These are phyloP conservation scores for Myotis brandtii DNA, from an alignment of 2,113 vertebrate species.

Conservation along the genomic window DNA sequence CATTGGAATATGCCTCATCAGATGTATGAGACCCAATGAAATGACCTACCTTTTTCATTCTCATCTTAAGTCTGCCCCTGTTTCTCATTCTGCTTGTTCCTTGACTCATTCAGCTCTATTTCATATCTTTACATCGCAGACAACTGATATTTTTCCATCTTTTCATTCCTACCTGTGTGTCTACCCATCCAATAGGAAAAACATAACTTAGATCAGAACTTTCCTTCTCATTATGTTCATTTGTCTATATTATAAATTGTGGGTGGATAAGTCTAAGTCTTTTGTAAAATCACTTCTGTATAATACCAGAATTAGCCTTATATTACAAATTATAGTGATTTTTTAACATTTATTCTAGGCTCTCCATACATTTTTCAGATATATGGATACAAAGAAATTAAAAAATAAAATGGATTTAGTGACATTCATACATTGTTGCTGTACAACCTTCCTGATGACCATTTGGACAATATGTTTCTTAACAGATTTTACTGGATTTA, in stretches of 20 bases:
- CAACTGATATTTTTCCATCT: conserved; percentile 18
- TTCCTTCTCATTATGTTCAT: neutral
- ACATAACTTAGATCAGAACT: conserved; percentile 37
- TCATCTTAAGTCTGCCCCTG: neutral
- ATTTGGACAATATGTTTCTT: neutral
- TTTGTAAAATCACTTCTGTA: conserved; percentile 27
- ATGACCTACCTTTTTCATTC: neutral
- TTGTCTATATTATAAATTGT: conserved; percentile 37
- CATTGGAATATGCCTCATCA: neutral
- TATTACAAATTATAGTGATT: conserved; percentile 17
- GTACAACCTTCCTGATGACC: conserved; percentile 21
- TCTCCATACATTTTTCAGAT: conserved; percentile 10
- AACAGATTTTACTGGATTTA: conserved; percentile 36
- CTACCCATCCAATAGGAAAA: conserved; percentile 38
- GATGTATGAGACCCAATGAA: neutral
- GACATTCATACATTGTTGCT: neutral
- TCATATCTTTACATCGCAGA: conserved; percentile 6
- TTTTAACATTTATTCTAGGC: conserved; percentile 11
- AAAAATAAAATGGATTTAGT: conserved; percentile 23
- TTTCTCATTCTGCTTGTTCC: conserved; percentile 40
- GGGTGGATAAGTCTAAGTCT: neutral
- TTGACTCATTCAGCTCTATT: conserved; percentile 5
- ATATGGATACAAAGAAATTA: conserved; percentile 21
- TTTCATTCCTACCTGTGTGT: neutral
- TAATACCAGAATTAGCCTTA: conserved; percentile 3